Percentiles rank a stretch among this genome's conserved stretches.
Evolutionary conservation across 2,113 vertebrate species (phyloP).

Genomic region (Takifugu flavidus): DNA sequence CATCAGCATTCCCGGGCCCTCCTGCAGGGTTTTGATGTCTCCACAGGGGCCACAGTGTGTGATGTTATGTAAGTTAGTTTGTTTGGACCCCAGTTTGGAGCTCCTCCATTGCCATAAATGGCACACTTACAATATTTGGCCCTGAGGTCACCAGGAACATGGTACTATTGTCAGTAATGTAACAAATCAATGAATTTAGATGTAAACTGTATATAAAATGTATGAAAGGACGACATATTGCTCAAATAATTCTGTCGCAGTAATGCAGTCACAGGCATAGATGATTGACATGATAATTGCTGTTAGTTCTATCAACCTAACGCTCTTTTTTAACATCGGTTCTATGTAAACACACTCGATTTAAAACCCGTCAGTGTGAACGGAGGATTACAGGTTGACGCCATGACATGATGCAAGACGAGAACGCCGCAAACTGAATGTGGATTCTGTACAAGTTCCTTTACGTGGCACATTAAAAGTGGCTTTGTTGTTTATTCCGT

Average conservation of each 20-base stretch:
- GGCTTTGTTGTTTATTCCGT: background rate
- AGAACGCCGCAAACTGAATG: constrained; percentile 56
- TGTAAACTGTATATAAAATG: constrained; percentile 63
- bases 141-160: constrained; percentile 22
- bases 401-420: constrained; percentile 12
- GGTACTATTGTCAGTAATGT: constrained; percentile 51
- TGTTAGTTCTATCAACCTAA: constrained; percentile 66
- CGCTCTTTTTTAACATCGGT: constrained; percentile 66
- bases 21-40: constrained; percentile 33
- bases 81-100: constrained; percentile 45
- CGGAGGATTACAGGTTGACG: constrained; percentile 19
- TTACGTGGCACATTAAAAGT: constrained; percentile 69
- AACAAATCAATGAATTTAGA: constrained; percentile 46
- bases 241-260: constrained; percentile 42
- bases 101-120: constrained; percentile 14
- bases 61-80: constrained; percentile 45
- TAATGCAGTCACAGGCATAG: constrained; percentile 47
- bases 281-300: constrained; percentile 67
- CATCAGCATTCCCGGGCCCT: constrained; percentile 20
- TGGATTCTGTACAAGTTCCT: constrained; percentile 65
- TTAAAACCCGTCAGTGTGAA: constrained; percentile 50
- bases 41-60: constrained; percentile 38
- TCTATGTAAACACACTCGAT: constrained; percentile 55
- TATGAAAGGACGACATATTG: constrained; percentile 66
- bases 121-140: constrained; percentile 51